Conservation (phyloP, 2,113 vertebrate species). For the Apistogramma diplotaenia region DNA sequence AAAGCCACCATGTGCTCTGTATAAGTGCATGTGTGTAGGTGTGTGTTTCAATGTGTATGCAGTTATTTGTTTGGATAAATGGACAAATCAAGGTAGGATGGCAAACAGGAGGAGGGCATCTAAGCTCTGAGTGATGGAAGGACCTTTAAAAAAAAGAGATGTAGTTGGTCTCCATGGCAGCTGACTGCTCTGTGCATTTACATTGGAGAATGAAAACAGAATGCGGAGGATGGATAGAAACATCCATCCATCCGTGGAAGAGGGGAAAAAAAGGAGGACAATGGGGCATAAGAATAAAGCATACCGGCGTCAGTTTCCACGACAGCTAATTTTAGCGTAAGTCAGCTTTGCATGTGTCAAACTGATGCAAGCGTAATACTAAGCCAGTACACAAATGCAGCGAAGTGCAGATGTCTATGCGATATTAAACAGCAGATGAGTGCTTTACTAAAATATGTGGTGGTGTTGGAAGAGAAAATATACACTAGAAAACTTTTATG, state of each 20-base stretch:
- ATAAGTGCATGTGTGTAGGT: neutral
- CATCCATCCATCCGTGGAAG: neutral
- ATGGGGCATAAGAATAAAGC: neutral
- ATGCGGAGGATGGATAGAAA: neutral
- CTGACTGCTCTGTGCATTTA: conserved; percentile 23
- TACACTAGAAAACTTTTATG: neutral
- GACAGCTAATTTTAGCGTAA: neutral
- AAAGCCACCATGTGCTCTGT: neutral
- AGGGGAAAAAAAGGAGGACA: neutral
- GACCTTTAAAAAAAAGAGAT: conserved; percentile 47
- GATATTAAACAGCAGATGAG: neutral
- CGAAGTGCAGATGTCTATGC: neutral
- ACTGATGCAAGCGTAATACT: neutral
- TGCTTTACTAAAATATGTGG: neutral
- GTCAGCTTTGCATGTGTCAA: neutral
- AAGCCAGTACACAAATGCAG: neutral
- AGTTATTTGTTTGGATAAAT: conserved; percentile 43
- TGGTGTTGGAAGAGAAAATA: neutral
- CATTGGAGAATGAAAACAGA: neutral
- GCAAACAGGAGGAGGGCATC: conserved; percentile 27
- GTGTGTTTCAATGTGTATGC: neutral
- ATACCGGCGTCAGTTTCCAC: conserved; percentile 11
- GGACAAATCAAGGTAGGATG: conserved; percentile 22
- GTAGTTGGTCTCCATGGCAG: conserved; percentile 47
- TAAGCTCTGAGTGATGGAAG: conserved; percentile 28